Evolutionary conservation across 2,888 invertebrate species (phyloP), one percentile per base, ranked within the genome.

Genomic region (Euplagia quadripunctaria): DNA sequence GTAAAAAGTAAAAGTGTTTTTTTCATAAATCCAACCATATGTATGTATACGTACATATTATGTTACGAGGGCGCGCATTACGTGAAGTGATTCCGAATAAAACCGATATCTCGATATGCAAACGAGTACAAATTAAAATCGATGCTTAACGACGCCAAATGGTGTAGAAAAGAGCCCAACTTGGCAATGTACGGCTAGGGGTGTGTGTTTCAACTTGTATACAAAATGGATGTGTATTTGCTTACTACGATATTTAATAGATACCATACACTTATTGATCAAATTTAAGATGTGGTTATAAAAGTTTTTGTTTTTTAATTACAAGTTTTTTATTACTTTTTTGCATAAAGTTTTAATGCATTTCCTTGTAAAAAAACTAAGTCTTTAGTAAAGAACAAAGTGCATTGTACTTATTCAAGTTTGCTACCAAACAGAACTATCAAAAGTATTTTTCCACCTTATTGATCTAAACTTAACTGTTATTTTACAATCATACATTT

Each of bases 161-260:
- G 90, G 88, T 75, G 87, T 85, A 87, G 89, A 90, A 91, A 91
- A 89, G 87, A 87, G 87, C 81, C 85, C 79, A 87, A 89, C 85
- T 87, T 85, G 81, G 87, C 86, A 89, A 89, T 87, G 85, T 89
- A 89, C 86, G 81, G 83, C 78, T 82, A 79, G 84, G 83, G 81
- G 76, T 81, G 83, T 71, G 75, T 72, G 70, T 68, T 76, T 79
- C 12, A 79, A 72, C 63, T 68, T 58, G 51, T 41, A 7, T 5
- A n/a, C 20, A 14, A 42, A 43, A 14, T 31, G 43, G 20, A 43
- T 58, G 52, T 20, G 51, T n/a, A 42, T 55, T 68, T 52, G 17
- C 5, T 6, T 42, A 17, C 42, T 52, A 12, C 20, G 41, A 9
- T 68, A 14, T 17, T 31, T 42, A 12, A n/a, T 58, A 20, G 9